Conservation (phyloP, 2,888 invertebrate species). For the Euspilapteryx auroguttella region DNA sequence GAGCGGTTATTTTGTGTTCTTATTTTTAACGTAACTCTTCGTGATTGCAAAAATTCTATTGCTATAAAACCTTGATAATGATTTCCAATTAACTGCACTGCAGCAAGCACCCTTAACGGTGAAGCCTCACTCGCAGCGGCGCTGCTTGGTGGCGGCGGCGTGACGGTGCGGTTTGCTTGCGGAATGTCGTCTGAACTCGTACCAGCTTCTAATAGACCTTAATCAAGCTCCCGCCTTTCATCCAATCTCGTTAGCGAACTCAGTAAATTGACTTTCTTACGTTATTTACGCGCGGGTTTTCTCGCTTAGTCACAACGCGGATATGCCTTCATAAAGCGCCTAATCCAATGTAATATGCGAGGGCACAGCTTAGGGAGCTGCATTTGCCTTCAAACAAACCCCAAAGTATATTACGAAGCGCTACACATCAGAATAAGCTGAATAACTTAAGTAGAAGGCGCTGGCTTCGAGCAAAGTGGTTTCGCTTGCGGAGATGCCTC, state of each 20-base stretch:
- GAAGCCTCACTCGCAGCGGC: constrained; percentile 11
- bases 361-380: too few relatives aligned
- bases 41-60: too few relatives aligned
- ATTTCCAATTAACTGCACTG: too few relatives aligned
- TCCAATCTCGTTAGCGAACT: constrained; percentile 42
- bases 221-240: constrained; percentile 39
- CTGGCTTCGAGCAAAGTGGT: constrained; percentile 24
- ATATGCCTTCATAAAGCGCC: too few relatives aligned
- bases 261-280: constrained; percentile 36
- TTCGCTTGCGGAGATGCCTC: constrained; percentile 25
- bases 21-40: too few relatives aligned
- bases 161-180: constrained; percentile 18
- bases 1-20: too few relatives aligned
- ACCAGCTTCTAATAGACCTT: constrained; percentile 31
- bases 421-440: constrained; percentile 29
- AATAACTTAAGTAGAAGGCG: constrained; percentile 30
- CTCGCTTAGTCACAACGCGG: background rate
- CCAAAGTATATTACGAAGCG: constrained; percentile 32
- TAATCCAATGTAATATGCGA: constrained; percentile 10
- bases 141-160: too few relatives aligned
- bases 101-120: constrained; percentile 4
- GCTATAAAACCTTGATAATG: too few relatives aligned
- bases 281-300: constrained; percentile 15
- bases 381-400: constrained; percentile 36
- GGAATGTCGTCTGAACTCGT: constrained; percentile 24